These are phyloP conservation scores for Pituophis catenifer DNA, from an alignment of 2,113 vertebrate species.

Conservation along the genomic window DNA sequence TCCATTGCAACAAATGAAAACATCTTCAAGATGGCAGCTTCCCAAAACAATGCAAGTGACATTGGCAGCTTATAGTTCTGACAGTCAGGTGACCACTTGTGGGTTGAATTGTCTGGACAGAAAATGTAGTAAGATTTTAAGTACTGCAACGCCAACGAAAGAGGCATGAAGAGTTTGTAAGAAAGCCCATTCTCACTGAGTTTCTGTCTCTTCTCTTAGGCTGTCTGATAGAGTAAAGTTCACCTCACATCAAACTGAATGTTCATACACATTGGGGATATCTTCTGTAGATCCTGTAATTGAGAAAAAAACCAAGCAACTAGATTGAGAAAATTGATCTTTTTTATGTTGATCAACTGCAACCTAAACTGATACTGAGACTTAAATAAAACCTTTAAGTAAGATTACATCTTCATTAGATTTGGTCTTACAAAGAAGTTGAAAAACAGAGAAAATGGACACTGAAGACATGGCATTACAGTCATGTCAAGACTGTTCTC, in stretches of 20 bases:
- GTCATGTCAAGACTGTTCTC: neutral
- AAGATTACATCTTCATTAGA: neutral
- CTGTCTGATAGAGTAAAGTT: conserved; percentile 55
- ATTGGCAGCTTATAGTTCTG: conserved; percentile 41
- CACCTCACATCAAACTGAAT: conserved; percentile 72
- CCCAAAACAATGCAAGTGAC: conserved; percentile 44
- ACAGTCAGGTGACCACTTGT: conserved; percentile 8
- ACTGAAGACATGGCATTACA: neutral
- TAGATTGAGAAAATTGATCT: neutral
- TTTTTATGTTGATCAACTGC: neutral
- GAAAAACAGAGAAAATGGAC: neutral
- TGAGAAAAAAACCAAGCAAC: conserved; percentile 38
- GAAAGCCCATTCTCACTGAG: neutral
- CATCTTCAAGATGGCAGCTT: conserved; percentile 58
- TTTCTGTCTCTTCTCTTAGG: conserved; percentile 29
- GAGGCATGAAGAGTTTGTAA: neutral
- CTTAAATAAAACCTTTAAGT: neutral
- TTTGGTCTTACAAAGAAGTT: neutral
- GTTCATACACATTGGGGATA: conserved; percentile 80
- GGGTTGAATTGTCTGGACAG: neutral
- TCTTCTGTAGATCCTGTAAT: conserved; percentile 86
- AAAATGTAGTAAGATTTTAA: neutral
- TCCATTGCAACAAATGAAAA: conserved; percentile 19
- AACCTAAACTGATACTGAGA: neutral
- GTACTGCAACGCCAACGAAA: neutral